Evolutionary conservation across 2,888 invertebrate species (phyloP).

Genomic region (Phytoseiulus persimilis): DNA sequence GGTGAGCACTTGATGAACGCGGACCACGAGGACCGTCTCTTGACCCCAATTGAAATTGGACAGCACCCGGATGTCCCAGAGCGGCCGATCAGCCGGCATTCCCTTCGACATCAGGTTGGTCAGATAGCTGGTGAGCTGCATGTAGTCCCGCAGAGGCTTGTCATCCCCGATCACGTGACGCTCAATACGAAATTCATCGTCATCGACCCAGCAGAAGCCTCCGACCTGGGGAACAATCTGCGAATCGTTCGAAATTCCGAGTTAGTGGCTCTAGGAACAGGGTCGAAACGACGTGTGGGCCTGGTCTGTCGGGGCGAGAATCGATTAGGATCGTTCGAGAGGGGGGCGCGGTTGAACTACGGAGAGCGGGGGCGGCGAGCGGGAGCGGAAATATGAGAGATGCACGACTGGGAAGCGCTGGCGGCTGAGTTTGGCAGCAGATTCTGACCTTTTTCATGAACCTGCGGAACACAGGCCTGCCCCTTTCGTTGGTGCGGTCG

Average conservation of each 20-base stretch:
- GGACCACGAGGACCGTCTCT: slow-evolving; percentile 52
- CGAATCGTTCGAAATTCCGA: not conserved
- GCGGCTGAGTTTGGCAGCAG: not conserved
- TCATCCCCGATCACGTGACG: slow-evolving; percentile 54
- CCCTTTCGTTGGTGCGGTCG: slow-evolving; percentile 49
- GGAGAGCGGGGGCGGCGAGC: no score
- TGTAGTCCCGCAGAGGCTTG: slow-evolving; percentile 48
- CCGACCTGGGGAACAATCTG: slow-evolving; percentile 47
- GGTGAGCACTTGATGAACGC: slow-evolving; percentile 55
- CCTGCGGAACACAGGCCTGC: slow-evolving; percentile 52
- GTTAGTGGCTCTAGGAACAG: not conserved
- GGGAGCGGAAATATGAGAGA: no score
- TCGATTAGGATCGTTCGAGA: no score
- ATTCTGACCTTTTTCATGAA: slow-evolving; percentile 52
- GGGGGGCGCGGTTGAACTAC: no score
- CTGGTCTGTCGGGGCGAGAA: no score
- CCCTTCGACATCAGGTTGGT: slow-evolving; percentile 51
- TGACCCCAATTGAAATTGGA: slow-evolving; percentile 51
- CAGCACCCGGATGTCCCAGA: slow-evolving; percentile 55
- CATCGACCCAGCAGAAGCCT: slow-evolving; percentile 54
- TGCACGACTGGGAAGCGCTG: no score
- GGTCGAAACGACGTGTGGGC: no score
- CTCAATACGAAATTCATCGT: slow-evolving; percentile 53
- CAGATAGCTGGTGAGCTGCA: slow-evolving; percentile 53
- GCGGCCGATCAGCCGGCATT: slow-evolving; percentile 52